Conservation (phyloP, 2,797 vertebrate species). For the Tinamus major region DNA sequence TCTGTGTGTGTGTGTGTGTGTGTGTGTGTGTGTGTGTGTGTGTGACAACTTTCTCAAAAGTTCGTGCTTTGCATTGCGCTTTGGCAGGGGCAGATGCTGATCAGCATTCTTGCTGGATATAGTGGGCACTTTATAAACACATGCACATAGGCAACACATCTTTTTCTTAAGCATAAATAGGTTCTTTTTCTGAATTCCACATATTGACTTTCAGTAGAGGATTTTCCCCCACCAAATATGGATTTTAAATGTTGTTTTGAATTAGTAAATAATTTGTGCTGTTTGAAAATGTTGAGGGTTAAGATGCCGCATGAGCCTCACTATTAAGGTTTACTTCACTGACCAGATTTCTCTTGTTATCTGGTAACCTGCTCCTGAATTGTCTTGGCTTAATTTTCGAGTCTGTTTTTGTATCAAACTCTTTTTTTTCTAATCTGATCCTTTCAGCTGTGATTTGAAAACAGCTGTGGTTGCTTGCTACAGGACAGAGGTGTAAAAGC, state of each 20-base stretch:
- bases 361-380: neutral
- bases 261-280: neutral
- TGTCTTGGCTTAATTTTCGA: neutral
- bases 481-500: neutral
- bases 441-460: neutral
- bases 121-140: neutral
- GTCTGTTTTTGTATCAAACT: neutral
- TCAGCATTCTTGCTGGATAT: neutral
- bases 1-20: neutral
- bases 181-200: neutral
- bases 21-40: neutral
- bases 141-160: neutral
- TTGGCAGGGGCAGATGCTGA: neutral
- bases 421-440: neutral
- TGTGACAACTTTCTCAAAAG: constrained; percentile 15
- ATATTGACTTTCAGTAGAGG: too few relatives aligned
- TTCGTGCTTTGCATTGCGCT: neutral
- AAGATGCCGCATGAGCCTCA: neutral
- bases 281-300: neutral
- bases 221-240: neutral
- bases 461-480: neutral
- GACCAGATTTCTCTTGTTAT: neutral
- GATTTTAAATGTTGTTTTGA: neutral
- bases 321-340: neutral
- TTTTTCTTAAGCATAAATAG: neutral